Percentiles rank a stretch among this genome's conserved stretches.
Conservation (phyloP, 2,113 vertebrate genomes). For the Tyrannus savana region DNA sequence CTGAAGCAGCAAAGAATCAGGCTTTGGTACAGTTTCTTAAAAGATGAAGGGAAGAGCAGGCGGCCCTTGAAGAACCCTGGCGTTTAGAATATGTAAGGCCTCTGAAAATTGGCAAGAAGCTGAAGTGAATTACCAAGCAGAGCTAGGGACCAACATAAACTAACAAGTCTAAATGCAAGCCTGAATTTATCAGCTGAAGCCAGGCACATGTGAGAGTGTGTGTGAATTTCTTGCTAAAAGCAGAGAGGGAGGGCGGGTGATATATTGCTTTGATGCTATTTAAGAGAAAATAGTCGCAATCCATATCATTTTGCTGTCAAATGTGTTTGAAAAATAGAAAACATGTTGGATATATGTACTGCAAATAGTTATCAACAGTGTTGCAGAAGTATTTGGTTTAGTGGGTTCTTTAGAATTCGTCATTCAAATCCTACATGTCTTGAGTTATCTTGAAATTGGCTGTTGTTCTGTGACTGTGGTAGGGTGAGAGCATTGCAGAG, state of each 20-base stretch:
- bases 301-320: not conserved
- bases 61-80: not conserved
- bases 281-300: not conserved
- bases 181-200: constrained; percentile 33
- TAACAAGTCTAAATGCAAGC: not conserved
- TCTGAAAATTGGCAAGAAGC: not conserved
- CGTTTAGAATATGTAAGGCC: not conserved
- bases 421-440: not conserved
- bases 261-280: not conserved
- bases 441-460: not conserved
- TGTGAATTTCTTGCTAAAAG: not conserved
- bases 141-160: not conserved
- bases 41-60: not conserved
- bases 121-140: not conserved
- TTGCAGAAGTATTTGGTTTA: not conserved
- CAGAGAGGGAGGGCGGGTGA: not conserved
- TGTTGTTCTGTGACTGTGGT: fast-evolving
- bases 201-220: not conserved
- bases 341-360: not conserved
- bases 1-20: not conserved
- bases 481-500: not conserved
- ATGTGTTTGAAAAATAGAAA: constrained; percentile 5
- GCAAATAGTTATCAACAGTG: not conserved
- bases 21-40: not conserved
- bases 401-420: not conserved